phyloP scores from a whole-genome alignment of 2,113 vertebrate genomes.

The Craseonycteris thonglongyai region DNA sequence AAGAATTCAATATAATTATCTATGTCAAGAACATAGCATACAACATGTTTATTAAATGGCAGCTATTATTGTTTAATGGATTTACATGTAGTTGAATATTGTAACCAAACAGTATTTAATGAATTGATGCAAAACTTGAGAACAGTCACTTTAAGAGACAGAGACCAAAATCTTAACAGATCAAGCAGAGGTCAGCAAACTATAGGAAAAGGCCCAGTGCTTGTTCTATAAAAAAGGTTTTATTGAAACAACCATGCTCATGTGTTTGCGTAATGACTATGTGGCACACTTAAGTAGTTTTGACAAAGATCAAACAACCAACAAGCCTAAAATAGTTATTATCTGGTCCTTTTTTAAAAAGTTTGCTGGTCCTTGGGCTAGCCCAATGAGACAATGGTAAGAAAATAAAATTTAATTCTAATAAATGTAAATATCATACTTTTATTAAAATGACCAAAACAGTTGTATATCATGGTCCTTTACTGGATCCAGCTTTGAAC shows the following conservation, averaged over 20 bases:
- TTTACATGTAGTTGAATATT: background rate
- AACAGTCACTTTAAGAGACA: background rate
- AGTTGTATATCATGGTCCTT: background rate
- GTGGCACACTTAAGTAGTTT: background rate
- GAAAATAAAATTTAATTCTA: background rate
- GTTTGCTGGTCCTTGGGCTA: background rate
- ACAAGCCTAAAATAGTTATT: background rate
- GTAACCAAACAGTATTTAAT: background rate
- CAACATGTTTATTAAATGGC: background rate
- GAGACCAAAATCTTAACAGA: background rate
- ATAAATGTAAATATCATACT: background rate
- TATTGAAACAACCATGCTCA: background rate
- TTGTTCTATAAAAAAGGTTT: background rate
- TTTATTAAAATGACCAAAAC: slow-evolving; percentile 7
- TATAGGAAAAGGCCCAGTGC: background rate
- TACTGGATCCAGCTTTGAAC: background rate
- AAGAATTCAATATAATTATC: background rate
- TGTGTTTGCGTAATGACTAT: background rate
- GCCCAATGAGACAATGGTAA: background rate
- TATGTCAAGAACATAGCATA: background rate
- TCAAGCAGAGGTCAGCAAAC: background rate
- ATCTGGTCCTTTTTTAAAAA: background rate
- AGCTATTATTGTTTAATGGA: background rate
- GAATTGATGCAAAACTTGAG: background rate
- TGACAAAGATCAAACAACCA: background rate